These are phyloP conservation scores for Nicator chloris DNA, from an alignment of 2,113 vertebrate genomes.

Conservation along the genomic window DNA sequence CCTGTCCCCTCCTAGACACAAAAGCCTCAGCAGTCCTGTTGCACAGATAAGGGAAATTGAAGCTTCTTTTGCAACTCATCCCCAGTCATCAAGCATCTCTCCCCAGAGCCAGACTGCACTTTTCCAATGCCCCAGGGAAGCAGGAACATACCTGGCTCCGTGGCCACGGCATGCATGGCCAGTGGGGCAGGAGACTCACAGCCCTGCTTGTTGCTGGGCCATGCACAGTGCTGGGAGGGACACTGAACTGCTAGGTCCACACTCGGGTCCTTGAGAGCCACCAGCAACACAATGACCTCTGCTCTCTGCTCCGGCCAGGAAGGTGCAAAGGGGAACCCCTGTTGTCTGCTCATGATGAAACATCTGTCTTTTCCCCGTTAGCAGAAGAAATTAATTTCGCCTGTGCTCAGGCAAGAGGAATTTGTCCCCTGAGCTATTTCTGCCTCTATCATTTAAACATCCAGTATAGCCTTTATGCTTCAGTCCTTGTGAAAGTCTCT, in stretches of 20 bases:
- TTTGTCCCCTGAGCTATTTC: slow-evolving; percentile 6
- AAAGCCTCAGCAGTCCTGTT: neutral
- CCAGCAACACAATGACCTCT: neutral
- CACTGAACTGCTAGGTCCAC: rapidly evolving
- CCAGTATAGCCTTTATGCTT: neutral
- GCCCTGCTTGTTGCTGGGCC: neutral
- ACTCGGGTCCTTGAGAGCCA: neutral
- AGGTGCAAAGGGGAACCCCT: neutral
- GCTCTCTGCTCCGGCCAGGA: rapidly evolving
- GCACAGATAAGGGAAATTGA: neutral
- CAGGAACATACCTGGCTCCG: rapidly evolving
- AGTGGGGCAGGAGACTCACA: neutral
- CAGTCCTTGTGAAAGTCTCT: neutral
- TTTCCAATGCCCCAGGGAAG: neutral
- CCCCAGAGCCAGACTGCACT: too few relatives aligned
- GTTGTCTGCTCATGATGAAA: neutral
- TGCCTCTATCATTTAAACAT: slow-evolving; percentile 2
- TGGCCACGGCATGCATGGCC: rapidly evolving
- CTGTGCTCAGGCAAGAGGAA: slow-evolving; percentile 8
- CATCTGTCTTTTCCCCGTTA: neutral
- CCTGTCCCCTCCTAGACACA: neutral
- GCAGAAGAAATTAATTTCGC: neutral
- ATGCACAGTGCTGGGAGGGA: rapidly evolving
- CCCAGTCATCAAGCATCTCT: neutral
- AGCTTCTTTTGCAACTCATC: neutral